Evolutionary conservation across 2,113 vertebrate genomes (phyloP).

Genomic region (Cynoglossus semilaevis): DNA sequence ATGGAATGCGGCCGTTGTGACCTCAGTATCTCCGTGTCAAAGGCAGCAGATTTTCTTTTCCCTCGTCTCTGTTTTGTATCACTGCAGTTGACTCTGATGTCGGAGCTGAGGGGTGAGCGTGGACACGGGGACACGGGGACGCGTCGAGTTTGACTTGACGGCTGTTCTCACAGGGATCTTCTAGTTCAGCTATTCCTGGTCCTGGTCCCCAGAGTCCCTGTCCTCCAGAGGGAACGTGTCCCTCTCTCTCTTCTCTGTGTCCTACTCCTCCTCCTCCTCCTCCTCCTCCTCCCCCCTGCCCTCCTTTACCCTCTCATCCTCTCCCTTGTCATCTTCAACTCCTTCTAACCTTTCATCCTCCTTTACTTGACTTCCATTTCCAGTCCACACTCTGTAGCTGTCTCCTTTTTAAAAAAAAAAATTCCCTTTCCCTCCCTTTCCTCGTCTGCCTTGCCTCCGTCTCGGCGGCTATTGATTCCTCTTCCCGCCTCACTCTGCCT

Average conservation of each 20-base stretch:
- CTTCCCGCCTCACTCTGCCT: conserved; percentile 49
- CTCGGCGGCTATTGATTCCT: conserved; percentile 51
- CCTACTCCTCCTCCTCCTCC: conserved; percentile 36
- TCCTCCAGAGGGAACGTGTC: conserved; percentile 66
- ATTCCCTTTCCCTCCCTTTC: neutral
- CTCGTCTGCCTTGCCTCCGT: conserved; percentile 3
- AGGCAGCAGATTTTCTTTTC: too few species aligned
- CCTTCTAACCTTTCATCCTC: neutral
- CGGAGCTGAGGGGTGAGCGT: conserved; percentile 22
- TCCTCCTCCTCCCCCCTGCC: conserved; percentile 49
- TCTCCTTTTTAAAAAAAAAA: neutral
- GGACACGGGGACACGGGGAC: too few species aligned
- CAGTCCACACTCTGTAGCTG: neutral
- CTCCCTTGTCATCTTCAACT: conserved; percentile 5
- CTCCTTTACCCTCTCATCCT: conserved; percentile 10
- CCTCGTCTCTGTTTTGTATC: too few species aligned
- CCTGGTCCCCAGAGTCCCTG: conserved; percentile 57
- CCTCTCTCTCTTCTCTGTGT: conserved; percentile 47
- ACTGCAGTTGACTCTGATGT: conserved; percentile 6
- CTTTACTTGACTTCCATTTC: neutral
- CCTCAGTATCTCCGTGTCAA: too few species aligned
- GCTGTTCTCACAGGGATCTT: conserved; percentile 57
- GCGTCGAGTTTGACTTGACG: conserved; percentile 22
- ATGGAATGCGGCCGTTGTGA: too few species aligned
- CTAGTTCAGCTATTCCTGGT: conserved; percentile 77